Evolutionary conservation across 2,888 invertebrate genomes (phyloP), one percentile per base, ranked within the genome.

Genomic region (Brachylomia viminalis): DNA sequence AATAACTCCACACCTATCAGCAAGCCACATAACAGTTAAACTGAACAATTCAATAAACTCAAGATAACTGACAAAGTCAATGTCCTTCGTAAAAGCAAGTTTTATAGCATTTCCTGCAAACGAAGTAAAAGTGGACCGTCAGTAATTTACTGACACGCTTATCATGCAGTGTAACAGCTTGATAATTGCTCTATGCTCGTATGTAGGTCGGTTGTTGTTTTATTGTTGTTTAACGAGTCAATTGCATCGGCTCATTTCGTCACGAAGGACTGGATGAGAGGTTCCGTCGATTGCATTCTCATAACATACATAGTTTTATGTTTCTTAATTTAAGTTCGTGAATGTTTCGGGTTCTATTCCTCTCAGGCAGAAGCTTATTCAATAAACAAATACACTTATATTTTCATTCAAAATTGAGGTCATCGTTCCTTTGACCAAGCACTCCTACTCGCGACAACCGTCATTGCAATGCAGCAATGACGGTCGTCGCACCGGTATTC

Each of bases 181-280:
- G 67, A 70, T 82, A 86, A 84, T 86, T 76, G 77, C 59, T 75
- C 20, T 69, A 66, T 71, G 64, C 66, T 27, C 38, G 73, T 65
- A 86, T 83, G 65, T 81, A 61, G 86, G 86, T 83, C 68, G 78
- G 47, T 49, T 68, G 77, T 84, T 75, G 74, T 78, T 85, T 84
- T 86, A 84, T 79, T 86, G 85, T 80, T 77, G 71, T 79, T 77
- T 81, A 85, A 85, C 86, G 75, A 85, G 85, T 73, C 78, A 80
- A 86, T 83, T 86, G 85, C 78, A 80, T 72, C 77, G 66, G 70
- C 42, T 62, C 68, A 64, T 74, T 80, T 67, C 47, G 38, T 82
- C 72, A 62, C 76, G 75, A 81, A 58, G 42, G 38, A 33, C 67
- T 69, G 65, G 72, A 84, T 75, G 66, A 67, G 62, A 30, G n/a